Base-by-base conservation (phyloP, 2,797 vertebrate genomes). In the Spinibarbus caldwelli region DNA sequence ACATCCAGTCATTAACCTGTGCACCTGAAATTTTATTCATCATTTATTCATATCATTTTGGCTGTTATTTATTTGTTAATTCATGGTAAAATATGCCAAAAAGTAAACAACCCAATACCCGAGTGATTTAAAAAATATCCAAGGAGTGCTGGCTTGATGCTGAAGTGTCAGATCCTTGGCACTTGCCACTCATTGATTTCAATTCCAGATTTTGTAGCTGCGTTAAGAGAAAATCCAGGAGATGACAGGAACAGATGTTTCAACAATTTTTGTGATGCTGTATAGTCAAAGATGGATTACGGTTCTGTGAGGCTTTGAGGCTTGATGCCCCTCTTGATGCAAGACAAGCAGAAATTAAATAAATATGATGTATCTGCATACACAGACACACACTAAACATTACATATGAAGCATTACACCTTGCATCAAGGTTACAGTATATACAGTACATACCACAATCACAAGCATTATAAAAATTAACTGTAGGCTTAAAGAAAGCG, bases 61-160 rank as follows among this genome's bases (percentile, higher is more conserved):
- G n/a, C 5, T 45, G 14, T 80, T 34, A n/a, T 29, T 81, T 29
- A 23, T 67, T 68, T 26, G 23, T 23, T 70, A 71, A 79, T 76
- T 76, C 31, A 76, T 79, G 59, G 57, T 15, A 41, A 82, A 59
- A 59, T 82, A 71, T 72, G 36, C 36, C 15, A 29, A 72, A 82
- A 12, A 38, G 36, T 21, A 54, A 49, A 67, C 62, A 80, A 80
- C 43, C 62, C 29, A 80, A 19, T 80, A 15, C 73, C 6, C 11
- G 2, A 54, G 6, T 14, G 21, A 76, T 62, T 59, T 78, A 5
- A 29, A 70, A 70, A 54, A 41, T 71, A 34, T 15, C 77, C 19
- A 64, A 66, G 41, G 26, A 66, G 38, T 5, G 5, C 3, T 79
- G 41, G n/a, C 34, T 41, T 71, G 14, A 57, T 66, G 38, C 26